Evolutionary conservation across 2,888 invertebrate genomes (phyloP), one percentile per base, ranked within the genome.

Genomic region (Sicus ferrugineus): DNA sequence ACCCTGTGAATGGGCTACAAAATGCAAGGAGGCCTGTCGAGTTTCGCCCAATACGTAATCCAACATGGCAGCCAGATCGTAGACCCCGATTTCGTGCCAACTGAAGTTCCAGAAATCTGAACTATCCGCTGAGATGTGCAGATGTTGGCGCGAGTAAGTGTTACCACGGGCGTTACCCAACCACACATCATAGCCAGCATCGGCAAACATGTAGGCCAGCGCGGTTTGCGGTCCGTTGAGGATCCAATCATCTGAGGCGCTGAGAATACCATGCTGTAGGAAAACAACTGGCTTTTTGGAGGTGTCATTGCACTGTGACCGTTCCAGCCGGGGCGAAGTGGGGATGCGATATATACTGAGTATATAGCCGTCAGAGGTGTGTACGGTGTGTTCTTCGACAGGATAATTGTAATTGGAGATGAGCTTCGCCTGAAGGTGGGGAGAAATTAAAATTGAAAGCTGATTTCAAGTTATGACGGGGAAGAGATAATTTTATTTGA

Each of bases 11-110:
- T 84, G 83, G 90, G 94, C 96, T 0, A 92, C 85, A 81, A 94
- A 95, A 78, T 91, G 90, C 0, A 96, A 78, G 34, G 89, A 86
- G 3, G 87, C 76, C 56, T 88, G 86, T 0, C 88, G 87, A 0
- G 93, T 91, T 3, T 78, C 72, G 0, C 79, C 77, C 0, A 91
- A 80, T 1, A 90, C 87, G 78, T 90, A 90, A 80, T 96, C 92
- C 65, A 97, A 89, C 89, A 91, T 92, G 0, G 93, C 89, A 0
- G 96, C 94, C 62, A 96, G 78, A 82, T 97, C 96, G 74, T 89
- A 88, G 28, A 87, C 75, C 0, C 90, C 92, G 86, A 92, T 90
- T 81, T 93, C 90, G 76, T 92, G 89, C 88, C 89, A 92, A 76
- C 91, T 91, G 77, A 87, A 90, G 70, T 87, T 83, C 90, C 90